Evolutionary conservation across 2,113 vertebrate species (phyloP).

Genomic region (Ailurus styani): DNA sequence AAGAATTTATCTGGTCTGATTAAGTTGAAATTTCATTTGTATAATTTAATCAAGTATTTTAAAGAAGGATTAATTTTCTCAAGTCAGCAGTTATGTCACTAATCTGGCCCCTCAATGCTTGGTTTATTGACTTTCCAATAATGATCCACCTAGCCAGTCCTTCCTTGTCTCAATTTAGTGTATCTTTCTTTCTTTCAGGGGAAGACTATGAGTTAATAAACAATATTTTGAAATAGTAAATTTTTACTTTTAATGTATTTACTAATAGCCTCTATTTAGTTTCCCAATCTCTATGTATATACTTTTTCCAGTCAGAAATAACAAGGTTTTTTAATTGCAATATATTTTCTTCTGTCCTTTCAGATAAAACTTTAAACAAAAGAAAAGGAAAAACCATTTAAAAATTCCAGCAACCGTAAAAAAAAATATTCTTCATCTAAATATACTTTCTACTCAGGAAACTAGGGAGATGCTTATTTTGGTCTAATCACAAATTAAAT

Average conservation of each 20-base stretch:
- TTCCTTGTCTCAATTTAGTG: neutral
- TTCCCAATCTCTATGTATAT: neutral
- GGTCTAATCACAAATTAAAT: slow-evolving; percentile 49
- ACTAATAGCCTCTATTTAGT: neutral
- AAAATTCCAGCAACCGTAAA: neutral
- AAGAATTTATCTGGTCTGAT: slow-evolving; percentile 15
- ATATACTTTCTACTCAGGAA: slow-evolving; percentile 19
- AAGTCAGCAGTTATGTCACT: neutral
- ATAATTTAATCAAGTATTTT: slow-evolving; percentile 57
- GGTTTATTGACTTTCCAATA: slow-evolving; percentile 30
- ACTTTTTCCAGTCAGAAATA: neutral
- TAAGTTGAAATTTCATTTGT: slow-evolving; percentile 22
- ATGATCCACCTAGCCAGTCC: neutral
- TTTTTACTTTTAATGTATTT: neutral
- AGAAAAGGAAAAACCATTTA: neutral
- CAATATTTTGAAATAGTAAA: neutral
- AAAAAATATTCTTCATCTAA: neutral
- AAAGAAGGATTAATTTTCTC: slow-evolving; percentile 43
- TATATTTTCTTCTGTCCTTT: neutral
- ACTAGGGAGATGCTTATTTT: neutral
- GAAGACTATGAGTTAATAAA: neutral
- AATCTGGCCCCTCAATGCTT: neutral
- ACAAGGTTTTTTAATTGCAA: neutral
- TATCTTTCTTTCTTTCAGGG: neutral
- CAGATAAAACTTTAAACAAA: slow-evolving; percentile 2